Base-by-base conservation (phyloP, 2,888 invertebrate species). In the Oligia latruncula region DNA sequence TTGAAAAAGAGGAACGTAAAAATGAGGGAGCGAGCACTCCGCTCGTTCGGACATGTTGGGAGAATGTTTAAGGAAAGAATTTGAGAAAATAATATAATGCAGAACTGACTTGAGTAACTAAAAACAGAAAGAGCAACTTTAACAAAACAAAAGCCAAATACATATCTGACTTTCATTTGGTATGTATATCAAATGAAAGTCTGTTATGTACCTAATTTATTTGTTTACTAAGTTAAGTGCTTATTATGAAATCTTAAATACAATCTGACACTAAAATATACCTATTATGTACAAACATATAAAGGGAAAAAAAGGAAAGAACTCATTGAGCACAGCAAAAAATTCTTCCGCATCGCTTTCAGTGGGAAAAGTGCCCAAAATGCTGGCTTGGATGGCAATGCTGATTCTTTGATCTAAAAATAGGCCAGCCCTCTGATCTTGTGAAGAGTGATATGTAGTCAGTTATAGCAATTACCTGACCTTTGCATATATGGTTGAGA, bases 1-100 rank as follows among this genome's bases (percentile, higher is more conserved):
- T 88, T 89, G 89, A 89, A 88, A 89, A 81, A 89, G 80, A 79
- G 74, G 74, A 78, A 82, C 79, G 81, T 87, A 87, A 84, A 88
- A 88, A 83, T 82, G 76, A 86, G 74, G 74, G 76, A 80, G 80
- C 67, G 74, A 40, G 43, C 49, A 72, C 71, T 78, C 55, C 55
- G 74, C 66, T 62, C 67, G 74, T 76, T 79, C 67, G 79, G 82
- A 79, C 80, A 80, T 71, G 74, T 79, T 78, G 68, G 65, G 65
- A 58, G 80, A 74, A 81, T 74, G 66, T 74, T 71, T 46, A 40
- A 52, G 76, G 66, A 78, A 83, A 72, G 55, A 77, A 78, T 79
- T 71, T 73, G 35, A 73, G 49, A 65, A 72, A 77, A 74, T 79
- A 74, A 70, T 40, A 60, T 40, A 62, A 67, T 55, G 43, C n/a